Evolutionary conservation across 2,113 vertebrate genomes (phyloP), one percentile per base, ranked within the genome.

Genomic region (Myotis brandtii): DNA sequence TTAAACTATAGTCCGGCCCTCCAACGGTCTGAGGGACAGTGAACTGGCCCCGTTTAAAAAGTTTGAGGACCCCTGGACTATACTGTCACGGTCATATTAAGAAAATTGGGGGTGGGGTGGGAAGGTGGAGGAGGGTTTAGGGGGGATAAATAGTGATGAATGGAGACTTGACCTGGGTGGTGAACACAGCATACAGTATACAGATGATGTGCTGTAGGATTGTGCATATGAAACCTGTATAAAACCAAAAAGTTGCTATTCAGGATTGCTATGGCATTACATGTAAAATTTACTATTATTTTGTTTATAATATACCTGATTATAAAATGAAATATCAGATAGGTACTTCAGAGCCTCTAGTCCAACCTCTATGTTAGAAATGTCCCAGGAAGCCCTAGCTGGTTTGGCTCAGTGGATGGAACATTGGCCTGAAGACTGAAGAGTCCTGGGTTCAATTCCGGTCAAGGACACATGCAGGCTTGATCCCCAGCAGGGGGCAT

Each of bases 291-390:
- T 84, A 80, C 18, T 62, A 9, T 79, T 23, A 72, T 1, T 81
- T 11, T 37, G 27, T 89, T 93, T 84, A 76, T 79, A 82, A 77
- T 25, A 79, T 17, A 94, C 2, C 5, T 62, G 34, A 72, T 93
- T 89, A 73, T 40, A 95, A 59, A 84, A 62, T 66, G 11, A 13
- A 90, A 17, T 54, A 89, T 66, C 62, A 90, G 8, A 87, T 21
- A 32, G 54, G 16, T 79, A 87, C 37, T n/a, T 93, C 73, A 86
- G 64, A 84, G 62, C 34, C 64, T 72, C 56, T 34, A 75, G 73
- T 40, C 67, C 48, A 93, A 91, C 46, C 5, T 54, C 25, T 40
- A 7, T 43, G 59, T 93, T 48, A 91, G 64, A 93, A 94, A 96
- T 66, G 30, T 32, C 20, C 37, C 75, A 5, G 3, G 81, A 86